phyloP scores from a whole-genome alignment of 2,797 vertebrate species.

The Sus cebifrons region DNA sequence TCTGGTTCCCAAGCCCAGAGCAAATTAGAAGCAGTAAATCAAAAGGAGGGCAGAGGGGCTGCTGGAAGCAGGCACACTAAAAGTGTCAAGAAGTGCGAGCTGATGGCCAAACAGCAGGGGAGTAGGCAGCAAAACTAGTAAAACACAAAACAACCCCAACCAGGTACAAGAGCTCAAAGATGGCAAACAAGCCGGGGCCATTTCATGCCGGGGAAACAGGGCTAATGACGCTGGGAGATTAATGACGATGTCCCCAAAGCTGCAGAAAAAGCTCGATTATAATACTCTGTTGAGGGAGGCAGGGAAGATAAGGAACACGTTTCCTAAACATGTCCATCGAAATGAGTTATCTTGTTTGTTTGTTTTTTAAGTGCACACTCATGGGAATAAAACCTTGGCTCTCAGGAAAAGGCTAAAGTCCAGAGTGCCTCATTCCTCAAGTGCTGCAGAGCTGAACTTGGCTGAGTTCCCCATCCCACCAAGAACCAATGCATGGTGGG shows the following conservation, averaged over 20 bases:
- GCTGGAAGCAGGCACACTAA: conserved; percentile 82
- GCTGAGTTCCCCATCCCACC: neutral
- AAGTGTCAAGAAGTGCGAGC: conserved; percentile 85
- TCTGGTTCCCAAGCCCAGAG: conserved; percentile 79
- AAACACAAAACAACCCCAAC: conserved; percentile 71
- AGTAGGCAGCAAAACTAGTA: conserved; percentile 78
- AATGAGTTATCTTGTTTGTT: conserved; percentile 4
- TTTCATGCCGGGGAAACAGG: neutral
- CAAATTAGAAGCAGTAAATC: conserved; percentile 86
- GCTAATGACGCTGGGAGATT: neutral
- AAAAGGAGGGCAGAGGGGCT: conserved; percentile 77
- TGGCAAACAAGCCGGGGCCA: conserved; percentile 36
- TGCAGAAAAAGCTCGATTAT: conserved; percentile 31
- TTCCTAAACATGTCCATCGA: conserved; percentile 52
- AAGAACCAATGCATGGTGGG: neutral
- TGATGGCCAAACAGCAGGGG: conserved; percentile 78
- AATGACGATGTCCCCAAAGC: neutral
- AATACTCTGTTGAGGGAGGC: conserved; percentile 8
- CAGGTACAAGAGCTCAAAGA: conserved; percentile 71
- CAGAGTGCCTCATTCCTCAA: neutral
- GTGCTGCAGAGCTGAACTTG: neutral
- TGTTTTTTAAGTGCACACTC: neutral
- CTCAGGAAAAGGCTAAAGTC: neutral
- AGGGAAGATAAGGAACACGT: conserved; percentile 35
- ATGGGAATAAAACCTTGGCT: conserved; percentile 40